Evolutionary conservation across 2,888 invertebrate species (phyloP).

Genomic region (Gasteruption jaculator): DNA sequence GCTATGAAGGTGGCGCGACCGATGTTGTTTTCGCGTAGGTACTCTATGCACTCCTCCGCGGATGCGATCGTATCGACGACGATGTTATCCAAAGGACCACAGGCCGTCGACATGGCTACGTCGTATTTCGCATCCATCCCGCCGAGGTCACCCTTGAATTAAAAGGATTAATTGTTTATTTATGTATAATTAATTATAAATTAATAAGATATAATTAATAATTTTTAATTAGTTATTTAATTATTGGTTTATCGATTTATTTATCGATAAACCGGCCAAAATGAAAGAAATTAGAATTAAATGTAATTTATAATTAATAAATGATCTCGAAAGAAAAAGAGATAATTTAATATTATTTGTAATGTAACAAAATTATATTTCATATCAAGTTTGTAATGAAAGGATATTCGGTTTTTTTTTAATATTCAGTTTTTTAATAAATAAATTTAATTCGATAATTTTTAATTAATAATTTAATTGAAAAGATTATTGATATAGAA

Average conservation of each 20-base stretch:
- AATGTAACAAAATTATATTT: too few relatives aligned
- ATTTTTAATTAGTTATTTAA: not conserved
- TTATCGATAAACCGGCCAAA: too few relatives aligned
- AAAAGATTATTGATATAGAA: not conserved
- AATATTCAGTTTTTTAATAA: constrained; percentile 7
- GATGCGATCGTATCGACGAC: constrained; percentile 86
- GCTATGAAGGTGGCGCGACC: constrained; percentile 87
- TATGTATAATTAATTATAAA: constrained; percentile 6
- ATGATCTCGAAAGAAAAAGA: too few relatives aligned
- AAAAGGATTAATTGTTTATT: constrained; percentile 3
- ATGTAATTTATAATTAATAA: too few relatives aligned
- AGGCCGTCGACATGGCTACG: constrained; percentile 92
- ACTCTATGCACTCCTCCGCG: constrained; percentile 78
- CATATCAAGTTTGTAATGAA: too few relatives aligned
- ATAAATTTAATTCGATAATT: too few relatives aligned
- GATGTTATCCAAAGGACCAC: constrained; percentile 83
- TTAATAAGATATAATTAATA: constrained; percentile 3
- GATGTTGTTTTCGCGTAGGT: constrained; percentile 70
- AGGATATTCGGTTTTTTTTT: too few relatives aligned
- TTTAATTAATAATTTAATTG: constrained; percentile 7
- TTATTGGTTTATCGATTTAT: too few relatives aligned
- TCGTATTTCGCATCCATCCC: constrained; percentile 91
- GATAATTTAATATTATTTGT: too few relatives aligned
- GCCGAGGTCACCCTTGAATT: constrained; percentile 83
- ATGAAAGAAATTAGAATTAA: too few relatives aligned